Base-by-base conservation (phyloP, 2,888 invertebrate species). In the Napeogenes sylphis region DNA sequence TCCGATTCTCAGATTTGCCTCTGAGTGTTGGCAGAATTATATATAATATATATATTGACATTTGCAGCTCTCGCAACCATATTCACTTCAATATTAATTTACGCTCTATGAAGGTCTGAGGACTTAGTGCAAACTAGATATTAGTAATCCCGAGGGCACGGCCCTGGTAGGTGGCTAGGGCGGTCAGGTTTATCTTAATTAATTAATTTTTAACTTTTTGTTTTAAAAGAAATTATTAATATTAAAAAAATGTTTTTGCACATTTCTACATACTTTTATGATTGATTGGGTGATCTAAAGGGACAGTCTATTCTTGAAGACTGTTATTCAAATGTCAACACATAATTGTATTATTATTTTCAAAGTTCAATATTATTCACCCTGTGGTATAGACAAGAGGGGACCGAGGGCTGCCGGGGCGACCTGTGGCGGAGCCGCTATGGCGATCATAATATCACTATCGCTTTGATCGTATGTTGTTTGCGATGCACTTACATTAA, bases 81-180 rank as follows among this genome's bases (percentile, higher is more conserved):
- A 51, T 21, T 51, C 51, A 51, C 51, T 51, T 51, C 51, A 51
- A 51, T 51, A 51, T 51, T 51, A 21, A 51, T 51, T 51, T 51
- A 12, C 12, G 51, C 51, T 51, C 30, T 21, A 21, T 30, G 51
- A 51, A 51, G 51, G 51, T 30, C 51, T 51, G 10, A 30, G 30
- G 30, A 51, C 51, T 51, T 30, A 8, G 51, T 51, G 51, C 10
- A 8, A 30, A 21, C 51, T 30, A 30, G 21, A 51, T 51, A 30
- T 30, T 30, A 51, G 51, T 51, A 51, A 30, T 51, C 51, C 51
- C 51, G 21, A 12, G 30, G 30, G 30, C 51, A 51, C 51, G 4
- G 4, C 3, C 4, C 6, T 35, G 6, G 4, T 35, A 35, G 21
- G 21, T 21, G 21, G 47, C 14, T 47, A 38, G 38, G 3, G 8